Evolutionary conservation across 1,140 invertebrate species (phyloP).

Genomic region (Anthonomus grandis): DNA sequence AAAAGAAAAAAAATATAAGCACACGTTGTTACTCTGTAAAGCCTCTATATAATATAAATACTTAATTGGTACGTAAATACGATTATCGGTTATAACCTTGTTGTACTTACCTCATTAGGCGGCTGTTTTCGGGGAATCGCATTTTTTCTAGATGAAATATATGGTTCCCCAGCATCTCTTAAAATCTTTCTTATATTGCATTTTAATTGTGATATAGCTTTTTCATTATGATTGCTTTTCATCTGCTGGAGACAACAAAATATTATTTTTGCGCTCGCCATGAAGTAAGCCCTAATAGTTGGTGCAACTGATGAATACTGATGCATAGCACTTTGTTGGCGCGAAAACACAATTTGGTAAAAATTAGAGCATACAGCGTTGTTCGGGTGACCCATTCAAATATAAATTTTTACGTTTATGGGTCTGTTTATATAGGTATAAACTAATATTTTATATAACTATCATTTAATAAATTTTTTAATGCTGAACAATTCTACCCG

Average conservation of each 20-base stretch:
- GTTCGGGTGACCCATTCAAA: slow-evolving; percentile 18
- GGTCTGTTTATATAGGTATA: too few relatives aligned
- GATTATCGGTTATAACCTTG: background rate
- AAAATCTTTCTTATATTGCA: background rate
- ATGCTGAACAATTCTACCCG: too few relatives aligned
- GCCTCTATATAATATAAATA: too few relatives aligned
- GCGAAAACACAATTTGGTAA: background rate
- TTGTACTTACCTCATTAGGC: background rate
- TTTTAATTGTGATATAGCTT: background rate
- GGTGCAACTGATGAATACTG: background rate
- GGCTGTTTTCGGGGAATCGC: background rate
- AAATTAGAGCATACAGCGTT: background rate
- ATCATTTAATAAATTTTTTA: too few relatives aligned
- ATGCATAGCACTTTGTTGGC: background rate
- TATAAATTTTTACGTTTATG: too few relatives aligned
- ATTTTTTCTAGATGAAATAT: background rate
- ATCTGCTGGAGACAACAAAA: background rate
- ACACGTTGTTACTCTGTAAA: too few relatives aligned
- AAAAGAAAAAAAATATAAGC: too few relatives aligned
- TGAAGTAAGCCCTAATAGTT: background rate
- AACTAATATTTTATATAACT: too few relatives aligned
- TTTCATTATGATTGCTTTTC: background rate
- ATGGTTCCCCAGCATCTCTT: background rate
- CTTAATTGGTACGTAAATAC: too few relatives aligned
- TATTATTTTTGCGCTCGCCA: background rate